Evolutionary conservation across 2,113 vertebrate genomes (phyloP).

Genomic region (Telmatochromis sp.): DNA sequence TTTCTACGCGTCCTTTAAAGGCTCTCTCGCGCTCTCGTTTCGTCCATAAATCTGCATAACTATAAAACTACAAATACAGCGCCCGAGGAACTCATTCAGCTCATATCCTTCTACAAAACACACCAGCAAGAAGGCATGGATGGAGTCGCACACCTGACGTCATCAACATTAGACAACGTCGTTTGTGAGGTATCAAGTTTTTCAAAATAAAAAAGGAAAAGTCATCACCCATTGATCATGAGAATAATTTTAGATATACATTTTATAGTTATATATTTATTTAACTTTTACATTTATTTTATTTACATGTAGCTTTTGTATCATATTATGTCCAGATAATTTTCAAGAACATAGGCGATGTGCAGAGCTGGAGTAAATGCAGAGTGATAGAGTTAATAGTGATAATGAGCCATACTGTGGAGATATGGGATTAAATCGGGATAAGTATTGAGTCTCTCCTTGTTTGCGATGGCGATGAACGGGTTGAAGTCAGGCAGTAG

Average conservation of each 20-base stretch:
- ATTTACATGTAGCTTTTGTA: background rate
- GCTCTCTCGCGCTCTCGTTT: background rate
- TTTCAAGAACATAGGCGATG: background rate
- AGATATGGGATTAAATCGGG: background rate
- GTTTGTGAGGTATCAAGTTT: background rate
- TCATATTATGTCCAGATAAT: fast-evolving
- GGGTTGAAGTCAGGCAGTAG: background rate
- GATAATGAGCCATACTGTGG: background rate
- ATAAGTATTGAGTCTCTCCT: background rate
- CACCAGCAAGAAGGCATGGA: background rate
- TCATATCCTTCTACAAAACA: background rate
- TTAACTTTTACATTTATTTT: background rate
- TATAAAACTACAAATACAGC: background rate
- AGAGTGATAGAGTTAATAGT: background rate
- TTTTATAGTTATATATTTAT: background rate
- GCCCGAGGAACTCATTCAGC: background rate
- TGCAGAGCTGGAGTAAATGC: background rate
- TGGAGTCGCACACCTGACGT: constrained; percentile 27
- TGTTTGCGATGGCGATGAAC: background rate
- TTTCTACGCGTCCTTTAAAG: background rate
- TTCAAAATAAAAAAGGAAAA: background rate
- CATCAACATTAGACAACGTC: constrained; percentile 16
- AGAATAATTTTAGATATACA: background rate
- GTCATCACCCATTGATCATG: fast-evolving
- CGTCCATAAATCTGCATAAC: background rate